Evolutionary conservation across 2,113 vertebrate genomes (phyloP), one percentile per base, ranked within the genome.

Genomic region (Apteryx owenii): DNA sequence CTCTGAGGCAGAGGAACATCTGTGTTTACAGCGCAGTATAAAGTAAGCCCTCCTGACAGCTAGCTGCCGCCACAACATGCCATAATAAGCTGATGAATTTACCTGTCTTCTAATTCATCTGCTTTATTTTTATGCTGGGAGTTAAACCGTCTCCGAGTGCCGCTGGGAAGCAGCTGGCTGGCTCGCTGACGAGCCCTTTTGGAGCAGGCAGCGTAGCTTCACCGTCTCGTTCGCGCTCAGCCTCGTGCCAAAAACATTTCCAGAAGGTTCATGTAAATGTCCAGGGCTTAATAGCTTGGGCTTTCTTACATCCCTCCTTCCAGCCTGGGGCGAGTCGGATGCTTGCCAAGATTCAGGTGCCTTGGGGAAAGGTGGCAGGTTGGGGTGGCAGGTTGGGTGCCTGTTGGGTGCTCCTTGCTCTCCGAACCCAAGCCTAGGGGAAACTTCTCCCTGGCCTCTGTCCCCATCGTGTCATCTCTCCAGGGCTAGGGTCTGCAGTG

Each of bases 171-270:
- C 54, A 95, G 38, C 93, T 96, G 97, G 95, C 94, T 89, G 93
- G 91, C 66, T 88, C 69, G 75, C 66, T 54, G 82, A 88, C 28
- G 42, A 22, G 17, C 78, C 85, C 21, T 81, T 81, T 40, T 75
- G 73, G 29, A 97, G 78, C 87, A 68, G 2, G 12, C 36, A 66
- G 71, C 5, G 22, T 83, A 95, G 64, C 18, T 40, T 83, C 64
- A 69, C 87, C 75, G 71, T 60, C 93, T 97, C 60, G 61, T 84
- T 88, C 93, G 89, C 62, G 71, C 91, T 81, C 89, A 0, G 2
- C 82, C 81, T 90, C 70, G 80, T 96, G 84, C 93, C 97, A 97
- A 96, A 97, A 96, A 68, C 33, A 85, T 46, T 97, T 96, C 97
- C 85, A 97, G 90, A 89, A 96, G 91, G 77, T 78, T 97, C 93